phyloP scores from a whole-genome alignment of 2,888 invertebrate species.

The Strigamia transsilvanica region DNA sequence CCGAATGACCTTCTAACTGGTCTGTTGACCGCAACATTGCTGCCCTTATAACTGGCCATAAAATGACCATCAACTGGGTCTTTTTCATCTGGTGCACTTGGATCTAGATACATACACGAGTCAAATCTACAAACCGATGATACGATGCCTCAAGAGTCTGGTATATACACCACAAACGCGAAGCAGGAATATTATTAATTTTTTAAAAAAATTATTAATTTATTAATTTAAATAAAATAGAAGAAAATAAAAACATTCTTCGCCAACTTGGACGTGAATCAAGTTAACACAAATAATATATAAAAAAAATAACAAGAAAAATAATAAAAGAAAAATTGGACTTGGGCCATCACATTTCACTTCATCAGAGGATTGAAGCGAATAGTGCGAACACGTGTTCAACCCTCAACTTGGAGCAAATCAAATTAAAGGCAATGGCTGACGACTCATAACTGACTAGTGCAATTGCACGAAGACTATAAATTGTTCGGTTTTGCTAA shows the following conservation, averaged over 20 bases:
- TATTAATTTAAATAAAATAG: no score
- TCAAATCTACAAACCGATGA: no score
- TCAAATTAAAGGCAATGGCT: slow-evolving; percentile 34
- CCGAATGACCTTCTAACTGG: slow-evolving; percentile 26
- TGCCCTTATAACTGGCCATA: slow-evolving; percentile 18
- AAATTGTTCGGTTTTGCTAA: slow-evolving; percentile 30
- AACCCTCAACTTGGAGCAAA: slow-evolving; percentile 27
- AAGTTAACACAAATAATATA: neutral
- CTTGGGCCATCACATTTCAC: slow-evolving; percentile 14
- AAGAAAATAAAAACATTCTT: no score
- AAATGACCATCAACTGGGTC: slow-evolving; percentile 16
- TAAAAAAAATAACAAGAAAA: neutral
- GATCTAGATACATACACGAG: neutral
- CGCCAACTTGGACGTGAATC: no score
- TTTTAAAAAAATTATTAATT: no score
- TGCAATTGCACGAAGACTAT: slow-evolving; percentile 18
- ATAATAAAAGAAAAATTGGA: neutral
- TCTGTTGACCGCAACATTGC: slow-evolving; percentile 30
- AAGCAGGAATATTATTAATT: no score
- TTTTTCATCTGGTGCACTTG: neutral
- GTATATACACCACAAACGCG: no score
- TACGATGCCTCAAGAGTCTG: no score
- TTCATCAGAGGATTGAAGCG: slow-evolving; percentile 24
- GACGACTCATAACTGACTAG: slow-evolving; percentile 38
- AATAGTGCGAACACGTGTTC: slow-evolving; percentile 42